Conservation (phyloP, 2,797 vertebrate genomes). For the Sebastolobus altivelis region DNA sequence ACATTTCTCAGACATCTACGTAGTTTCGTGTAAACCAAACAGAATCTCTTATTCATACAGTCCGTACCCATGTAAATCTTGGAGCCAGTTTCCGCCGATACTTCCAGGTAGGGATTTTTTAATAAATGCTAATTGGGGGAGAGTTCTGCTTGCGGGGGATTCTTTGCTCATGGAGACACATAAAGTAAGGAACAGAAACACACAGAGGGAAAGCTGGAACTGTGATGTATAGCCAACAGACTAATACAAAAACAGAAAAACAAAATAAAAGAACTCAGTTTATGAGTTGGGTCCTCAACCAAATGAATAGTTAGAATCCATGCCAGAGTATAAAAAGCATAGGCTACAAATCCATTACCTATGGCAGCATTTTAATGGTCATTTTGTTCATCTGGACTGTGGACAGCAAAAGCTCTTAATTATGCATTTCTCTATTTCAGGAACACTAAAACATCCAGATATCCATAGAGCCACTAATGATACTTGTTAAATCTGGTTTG, state of each 20-base stretch:
- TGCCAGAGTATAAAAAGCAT: slow-evolving; percentile 62
- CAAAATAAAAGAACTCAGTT: slow-evolving; percentile 69
- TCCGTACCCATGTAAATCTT: slow-evolving; percentile 56
- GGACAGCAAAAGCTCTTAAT: slow-evolving; percentile 56
- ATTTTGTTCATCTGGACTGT: slow-evolving; percentile 60
- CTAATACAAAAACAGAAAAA: slow-evolving; percentile 66
- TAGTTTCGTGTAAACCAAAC: slow-evolving; percentile 66
- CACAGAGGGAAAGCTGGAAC: slow-evolving; percentile 33
- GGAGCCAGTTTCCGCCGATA: slow-evolving; percentile 43
- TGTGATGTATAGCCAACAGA: slow-evolving; percentile 45
- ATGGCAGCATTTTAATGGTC: slow-evolving; percentile 65
- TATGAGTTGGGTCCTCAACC: slow-evolving; percentile 68
- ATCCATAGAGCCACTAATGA: slow-evolving; percentile 59
- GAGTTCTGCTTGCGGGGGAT: slow-evolving; percentile 44
- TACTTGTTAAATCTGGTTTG: slow-evolving; percentile 59
- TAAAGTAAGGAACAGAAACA: slow-evolving; percentile 44
- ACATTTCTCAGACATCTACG: slow-evolving; percentile 64
- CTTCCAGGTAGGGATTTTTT: slow-evolving; percentile 67
- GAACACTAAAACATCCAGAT: slow-evolving; percentile 57
- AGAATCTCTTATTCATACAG: slow-evolving; percentile 64
- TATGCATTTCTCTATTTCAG: slow-evolving; percentile 60
- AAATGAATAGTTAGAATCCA: slow-evolving; percentile 66
- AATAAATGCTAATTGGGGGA: slow-evolving; percentile 61
- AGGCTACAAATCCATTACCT: slow-evolving; percentile 65
- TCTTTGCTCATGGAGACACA: slow-evolving; percentile 53